Conservation (phyloP, 2,797 vertebrate genomes). For the Zenarchopterus dispar region DNA sequence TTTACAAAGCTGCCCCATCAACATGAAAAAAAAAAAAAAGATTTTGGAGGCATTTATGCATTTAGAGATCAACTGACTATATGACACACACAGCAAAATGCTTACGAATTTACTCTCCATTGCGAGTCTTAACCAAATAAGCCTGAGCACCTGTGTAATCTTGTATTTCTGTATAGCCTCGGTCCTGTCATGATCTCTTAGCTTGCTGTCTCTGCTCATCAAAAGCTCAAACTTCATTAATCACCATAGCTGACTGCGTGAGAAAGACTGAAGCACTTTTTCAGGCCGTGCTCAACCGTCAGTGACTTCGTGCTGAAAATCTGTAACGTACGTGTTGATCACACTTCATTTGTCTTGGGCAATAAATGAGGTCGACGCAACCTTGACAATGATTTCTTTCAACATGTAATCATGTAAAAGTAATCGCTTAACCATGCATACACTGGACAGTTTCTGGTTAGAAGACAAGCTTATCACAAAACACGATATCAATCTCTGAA, state of each 20-base stretch:
- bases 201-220: slow-evolving; percentile 15
- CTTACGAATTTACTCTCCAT: background rate
- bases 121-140: background rate
- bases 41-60: slow-evolving; percentile 5
- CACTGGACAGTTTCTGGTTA: slow-evolving; percentile 48
- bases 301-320: slow-evolving; percentile 28
- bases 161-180: slow-evolving; percentile 1
- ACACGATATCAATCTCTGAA: slow-evolving; percentile 60
- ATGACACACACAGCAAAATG: background rate
- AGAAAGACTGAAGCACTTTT: slow-evolving; percentile 9
- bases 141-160: background rate
- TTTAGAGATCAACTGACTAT: background rate
- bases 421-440: slow-evolving; percentile 67
- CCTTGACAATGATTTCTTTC: slow-evolving; percentile 65
- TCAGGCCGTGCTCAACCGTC: slow-evolving; percentile 12
- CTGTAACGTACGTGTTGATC: slow-evolving; percentile 9
- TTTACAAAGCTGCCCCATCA: slow-evolving; percentile 15
- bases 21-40: background rate
- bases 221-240: slow-evolving; percentile 15
- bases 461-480: slow-evolving; percentile 56
- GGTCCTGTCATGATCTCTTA: slow-evolving; percentile 13
- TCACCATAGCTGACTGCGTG: slow-evolving; percentile 27
- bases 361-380: slow-evolving; percentile 46
- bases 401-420: slow-evolving; percentile 36
- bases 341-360: slow-evolving; percentile 16